Conservation (phyloP, 2,113 vertebrate genomes). For the Elephas maximus region DNA sequence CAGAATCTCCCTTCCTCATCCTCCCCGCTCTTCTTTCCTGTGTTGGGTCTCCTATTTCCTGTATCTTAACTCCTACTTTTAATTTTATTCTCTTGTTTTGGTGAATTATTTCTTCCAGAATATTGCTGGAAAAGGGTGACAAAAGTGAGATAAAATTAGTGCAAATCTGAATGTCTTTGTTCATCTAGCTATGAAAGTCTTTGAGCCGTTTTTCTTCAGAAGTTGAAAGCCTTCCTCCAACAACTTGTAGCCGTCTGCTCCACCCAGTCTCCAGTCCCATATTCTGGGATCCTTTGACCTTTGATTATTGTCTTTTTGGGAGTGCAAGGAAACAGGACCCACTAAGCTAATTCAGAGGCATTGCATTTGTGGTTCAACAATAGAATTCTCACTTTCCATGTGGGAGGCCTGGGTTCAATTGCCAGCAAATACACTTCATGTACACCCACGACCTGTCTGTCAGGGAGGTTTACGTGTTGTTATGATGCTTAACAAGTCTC, state of each 20-base stretch:
- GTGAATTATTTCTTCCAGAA: background rate
- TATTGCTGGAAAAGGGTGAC: background rate
- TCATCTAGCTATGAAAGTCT: background rate
- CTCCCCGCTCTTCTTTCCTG: background rate
- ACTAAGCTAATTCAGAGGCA: background rate
- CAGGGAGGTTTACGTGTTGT: too few relatives aligned
- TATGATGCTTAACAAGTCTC: too few relatives aligned
- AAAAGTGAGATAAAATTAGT: background rate
- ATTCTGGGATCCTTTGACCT: background rate
- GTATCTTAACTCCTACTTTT: background rate
- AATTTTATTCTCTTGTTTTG: background rate
- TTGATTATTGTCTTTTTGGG: background rate
- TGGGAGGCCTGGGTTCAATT: too few relatives aligned
- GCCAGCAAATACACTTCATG: too few relatives aligned
- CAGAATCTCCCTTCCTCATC: background rate
- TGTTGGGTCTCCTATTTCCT: background rate
- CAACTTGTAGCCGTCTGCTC: background rate
- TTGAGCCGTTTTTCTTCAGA: background rate
- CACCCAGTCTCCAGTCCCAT: background rate
- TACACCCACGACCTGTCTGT: too few relatives aligned
- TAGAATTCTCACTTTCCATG: too few relatives aligned
- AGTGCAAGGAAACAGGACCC: background rate
- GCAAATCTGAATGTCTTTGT: background rate
- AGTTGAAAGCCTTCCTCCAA: too few relatives aligned
- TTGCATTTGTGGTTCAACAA: too few relatives aligned